Conservation (phyloP, 2,888 invertebrate genomes). For the Atethmia centrago region DNA sequence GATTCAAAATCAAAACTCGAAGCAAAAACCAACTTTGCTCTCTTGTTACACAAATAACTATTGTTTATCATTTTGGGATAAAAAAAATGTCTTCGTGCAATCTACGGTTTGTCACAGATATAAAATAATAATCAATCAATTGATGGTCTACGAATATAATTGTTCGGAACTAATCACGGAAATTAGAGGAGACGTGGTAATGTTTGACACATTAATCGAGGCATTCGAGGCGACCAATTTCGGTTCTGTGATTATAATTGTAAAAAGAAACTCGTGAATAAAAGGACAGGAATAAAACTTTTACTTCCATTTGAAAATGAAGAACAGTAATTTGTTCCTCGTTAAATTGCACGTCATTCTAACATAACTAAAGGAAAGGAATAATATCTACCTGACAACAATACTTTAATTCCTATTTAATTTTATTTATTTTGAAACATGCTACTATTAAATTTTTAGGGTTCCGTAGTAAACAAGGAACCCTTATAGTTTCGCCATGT, state of each 20-base stretch:
- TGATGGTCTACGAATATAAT: slow-evolving; percentile 28
- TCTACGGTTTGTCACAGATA: slow-evolving; percentile 21
- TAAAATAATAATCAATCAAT: slow-evolving; percentile 28
- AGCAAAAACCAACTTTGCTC: too few relatives aligned
- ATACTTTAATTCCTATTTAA: too few relatives aligned
- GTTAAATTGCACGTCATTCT: not conserved
- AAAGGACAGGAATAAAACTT: not conserved
- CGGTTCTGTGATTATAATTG: not conserved
- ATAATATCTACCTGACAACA: not conserved
- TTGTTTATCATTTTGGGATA: not conserved
- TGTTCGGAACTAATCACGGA: slow-evolving; percentile 37
- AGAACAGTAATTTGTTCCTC: not conserved
- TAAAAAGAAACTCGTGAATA: not conserved
- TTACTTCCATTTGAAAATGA: not conserved
- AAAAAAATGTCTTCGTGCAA: not conserved
- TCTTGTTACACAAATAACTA: not conserved
- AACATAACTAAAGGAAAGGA: slow-evolving; percentile 4
- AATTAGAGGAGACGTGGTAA: slow-evolving; percentile 28
- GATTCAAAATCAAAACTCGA: too few relatives aligned
- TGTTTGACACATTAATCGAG: slow-evolving; percentile 26
- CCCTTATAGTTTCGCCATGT: too few relatives aligned
- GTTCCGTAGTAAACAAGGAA: too few relatives aligned
- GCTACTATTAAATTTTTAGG: too few relatives aligned
- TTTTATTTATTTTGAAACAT: too few relatives aligned
- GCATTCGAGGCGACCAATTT: slow-evolving; percentile 20